Conservation (phyloP, 2,888 invertebrate genomes). For the Schrankia costaestrigalis region DNA sequence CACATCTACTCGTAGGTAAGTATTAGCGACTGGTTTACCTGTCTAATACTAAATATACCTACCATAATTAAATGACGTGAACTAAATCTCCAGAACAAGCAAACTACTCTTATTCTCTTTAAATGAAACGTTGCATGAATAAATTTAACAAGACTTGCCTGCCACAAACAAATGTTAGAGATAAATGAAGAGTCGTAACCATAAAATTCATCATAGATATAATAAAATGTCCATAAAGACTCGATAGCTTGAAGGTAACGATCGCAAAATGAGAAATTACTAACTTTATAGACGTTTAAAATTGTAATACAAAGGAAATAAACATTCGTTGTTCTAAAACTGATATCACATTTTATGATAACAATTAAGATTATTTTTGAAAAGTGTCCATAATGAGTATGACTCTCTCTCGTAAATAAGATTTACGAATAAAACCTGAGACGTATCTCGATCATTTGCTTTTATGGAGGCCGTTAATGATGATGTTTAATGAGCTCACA, state of each 20-base stretch:
- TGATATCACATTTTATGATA: background rate
- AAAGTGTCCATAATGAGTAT: slow-evolving; percentile 14
- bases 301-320: slow-evolving; percentile 1
- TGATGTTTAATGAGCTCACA: slow-evolving; percentile 21
- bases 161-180: slow-evolving; percentile 24
- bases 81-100: too few relatives aligned
- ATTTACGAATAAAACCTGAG: slow-evolving; percentile 22
- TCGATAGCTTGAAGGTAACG: slow-evolving; percentile 20
- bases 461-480: slow-evolving; percentile 37
- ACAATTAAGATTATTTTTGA: slow-evolving; percentile 8
- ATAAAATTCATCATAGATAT: slow-evolving; percentile 29
- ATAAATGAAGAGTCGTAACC: slow-evolving; percentile 26
- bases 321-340: slow-evolving; percentile 2
- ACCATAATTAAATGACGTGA: too few relatives aligned
- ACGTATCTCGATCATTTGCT: slow-evolving; percentile 27
- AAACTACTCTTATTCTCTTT: slow-evolving; percentile 14
- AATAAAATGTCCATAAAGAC: slow-evolving; percentile 21
- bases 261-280: slow-evolving; percentile 10
- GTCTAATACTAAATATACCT: too few relatives aligned
- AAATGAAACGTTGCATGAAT: slow-evolving; percentile 18
- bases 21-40: too few relatives aligned
- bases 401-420: slow-evolving; percentile 25
- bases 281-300: slow-evolving; percentile 7
- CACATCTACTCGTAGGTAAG: too few relatives aligned
- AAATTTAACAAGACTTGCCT: slow-evolving; percentile 12